Base-by-base conservation (phyloP, 23 tunicate species). In the Phallusia fumigata region DNA sequence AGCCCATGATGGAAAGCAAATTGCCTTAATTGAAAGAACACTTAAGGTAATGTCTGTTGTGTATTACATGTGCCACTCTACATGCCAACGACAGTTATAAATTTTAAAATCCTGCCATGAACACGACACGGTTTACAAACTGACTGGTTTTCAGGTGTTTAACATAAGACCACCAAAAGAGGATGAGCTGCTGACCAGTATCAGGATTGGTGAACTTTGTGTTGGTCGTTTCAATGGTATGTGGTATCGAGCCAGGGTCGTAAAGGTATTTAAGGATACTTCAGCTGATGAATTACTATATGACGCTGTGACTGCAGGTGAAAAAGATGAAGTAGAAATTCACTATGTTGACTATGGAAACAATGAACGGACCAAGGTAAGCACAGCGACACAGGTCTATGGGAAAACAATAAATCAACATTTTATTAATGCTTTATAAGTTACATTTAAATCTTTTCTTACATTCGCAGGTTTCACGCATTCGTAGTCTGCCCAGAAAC, bases 241-340 rank as follows among this genome's bases (percentile, higher is more conserved):
- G 28, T 90, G 95, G 95, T 90, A 82, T 35, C 74, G 95, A 11
- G 89, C 79, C 49, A 82, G 88, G 33, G 83, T 90, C 36, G 52
- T 49, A 19, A 81, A 74, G 36, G 52, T 86, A 11, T 31, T 86
- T 52, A 45, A 45, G 79, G 31, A 36, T 28, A 13, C 32, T 22
- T 40, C 19, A 16, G 75, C 21, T 21, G 36, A 32, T 65, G 65
- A 73, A 30, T 31, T 8, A 11, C 31, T 6, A 33, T 49, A 31
- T 58, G 52, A 78, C 64, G 22, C 35, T 0, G 64, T 44, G 10
- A 51, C 65, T 21, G 81, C 64, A 35, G 64, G 64, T 31, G 53
- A 21, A 0, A 81, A 81, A 32, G 89, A 90, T 82, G 75, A 86
- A 5, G 89, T 90, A 13, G 95, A 90, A 64, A 65, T 90, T 30